Percentiles rank a stretch among this genome's conserved stretches.
These are phyloP conservation scores for Nephrotoma appendiculata DNA, from an alignment of 2,888 invertebrate genomes.

Conservation along the genomic window DNA sequence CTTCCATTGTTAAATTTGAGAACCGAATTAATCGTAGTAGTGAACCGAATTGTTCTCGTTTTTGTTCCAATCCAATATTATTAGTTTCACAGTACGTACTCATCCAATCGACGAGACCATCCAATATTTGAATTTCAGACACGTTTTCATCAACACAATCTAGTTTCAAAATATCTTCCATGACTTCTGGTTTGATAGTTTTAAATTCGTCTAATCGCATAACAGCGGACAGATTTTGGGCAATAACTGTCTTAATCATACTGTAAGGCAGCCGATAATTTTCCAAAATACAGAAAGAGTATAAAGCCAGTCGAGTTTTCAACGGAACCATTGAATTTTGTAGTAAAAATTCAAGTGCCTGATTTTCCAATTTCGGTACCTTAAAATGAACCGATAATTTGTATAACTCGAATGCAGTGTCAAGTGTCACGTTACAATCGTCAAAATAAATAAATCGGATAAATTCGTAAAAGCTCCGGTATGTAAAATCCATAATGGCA, in stretches of 20 bases:
- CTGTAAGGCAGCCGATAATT: not conserved
- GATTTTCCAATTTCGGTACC: not conserved
- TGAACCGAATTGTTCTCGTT: not conserved
- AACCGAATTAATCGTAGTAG: not conserved
- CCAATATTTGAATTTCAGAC: not conserved
- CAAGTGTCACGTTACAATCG: not conserved
- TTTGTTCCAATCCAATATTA: not conserved
- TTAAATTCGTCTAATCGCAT: not conserved
- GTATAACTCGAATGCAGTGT: not conserved
- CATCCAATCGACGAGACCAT: not conserved
- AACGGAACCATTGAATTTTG: not conserved
- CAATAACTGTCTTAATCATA: not conserved
- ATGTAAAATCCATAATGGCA: not conserved
- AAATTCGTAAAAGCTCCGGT: not conserved
- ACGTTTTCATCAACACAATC: not conserved
- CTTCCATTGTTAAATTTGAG: not conserved
- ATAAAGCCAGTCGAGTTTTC: not conserved
- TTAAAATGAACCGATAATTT: not conserved
- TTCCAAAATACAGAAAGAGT: not conserved
- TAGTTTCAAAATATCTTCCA: not conserved
- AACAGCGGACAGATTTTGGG: not conserved
- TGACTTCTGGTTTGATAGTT: not conserved
- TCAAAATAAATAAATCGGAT: not conserved
- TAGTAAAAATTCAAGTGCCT: not conserved
- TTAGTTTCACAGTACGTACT: not conserved